Conservation (phyloP, 2,113 vertebrate species). For the Takifugu flavidus region DNA sequence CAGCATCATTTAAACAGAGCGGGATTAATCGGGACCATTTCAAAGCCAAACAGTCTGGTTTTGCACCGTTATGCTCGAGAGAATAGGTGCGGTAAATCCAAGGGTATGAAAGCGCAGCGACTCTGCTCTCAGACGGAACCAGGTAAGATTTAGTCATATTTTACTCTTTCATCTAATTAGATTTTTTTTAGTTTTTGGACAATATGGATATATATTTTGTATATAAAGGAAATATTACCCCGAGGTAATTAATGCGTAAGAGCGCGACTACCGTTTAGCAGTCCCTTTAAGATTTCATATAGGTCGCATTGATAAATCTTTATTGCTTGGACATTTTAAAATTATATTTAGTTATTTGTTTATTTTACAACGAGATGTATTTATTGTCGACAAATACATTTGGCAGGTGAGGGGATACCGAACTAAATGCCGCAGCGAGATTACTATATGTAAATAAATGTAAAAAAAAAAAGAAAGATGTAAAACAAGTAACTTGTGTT, state of each 20-base stretch:
- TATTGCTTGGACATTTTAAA: neutral
- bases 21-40: conserved; percentile 3
- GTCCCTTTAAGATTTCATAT: too few species aligned
- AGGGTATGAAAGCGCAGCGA: conserved; percentile 18
- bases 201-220: too few species aligned
- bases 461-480: too few species aligned
- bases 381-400: too few species aligned
- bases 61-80: conserved; percentile 8
- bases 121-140: neutral
- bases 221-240: too few species aligned
- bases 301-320: neutral
- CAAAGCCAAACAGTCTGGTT: neutral
- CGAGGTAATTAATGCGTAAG: too few species aligned
- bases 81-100: conserved; percentile 19
- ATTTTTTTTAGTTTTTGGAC: neutral
- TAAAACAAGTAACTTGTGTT: too few species aligned
- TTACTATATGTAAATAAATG: too few species aligned
- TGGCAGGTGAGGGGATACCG: too few species aligned
- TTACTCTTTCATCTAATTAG: neutral
- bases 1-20: neutral
- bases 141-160: conserved; percentile 12
- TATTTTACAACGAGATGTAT: too few species aligned
- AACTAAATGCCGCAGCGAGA: too few species aligned
- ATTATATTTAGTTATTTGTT: neutral
- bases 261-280: too few species aligned